Evolutionary conservation across 2,797 vertebrate genomes (phyloP).

Genomic region (Pangasius mekongensis): DNA sequence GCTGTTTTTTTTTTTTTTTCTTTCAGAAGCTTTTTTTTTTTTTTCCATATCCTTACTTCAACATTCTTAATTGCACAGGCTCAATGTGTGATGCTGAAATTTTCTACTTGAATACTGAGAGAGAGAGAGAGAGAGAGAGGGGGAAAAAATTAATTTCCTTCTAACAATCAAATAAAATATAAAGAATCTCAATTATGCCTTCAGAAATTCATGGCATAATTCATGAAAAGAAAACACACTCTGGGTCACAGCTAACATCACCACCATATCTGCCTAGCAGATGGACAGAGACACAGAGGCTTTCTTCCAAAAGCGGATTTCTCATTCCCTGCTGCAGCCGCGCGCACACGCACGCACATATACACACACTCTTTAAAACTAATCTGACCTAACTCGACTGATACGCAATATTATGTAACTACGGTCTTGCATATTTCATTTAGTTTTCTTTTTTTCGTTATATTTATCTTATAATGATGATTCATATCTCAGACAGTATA

Average conservation of each 20-base stretch:
- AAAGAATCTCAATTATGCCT: neutral
- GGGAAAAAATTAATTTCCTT: neutral
- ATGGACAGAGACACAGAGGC: neutral
- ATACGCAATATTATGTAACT: neutral
- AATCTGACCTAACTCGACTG: neutral
- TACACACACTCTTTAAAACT: neutral
- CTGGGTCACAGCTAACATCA: neutral
- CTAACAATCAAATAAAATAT: neutral
- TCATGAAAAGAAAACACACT: neutral
- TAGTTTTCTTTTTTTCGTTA: neutral
- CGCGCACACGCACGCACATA: neutral
- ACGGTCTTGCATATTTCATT: neutral
- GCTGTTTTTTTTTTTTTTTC: neutral
- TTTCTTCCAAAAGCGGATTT: constrained; percentile 5
- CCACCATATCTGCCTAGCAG: neutral
- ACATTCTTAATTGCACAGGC: neutral
- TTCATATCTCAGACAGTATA: constrained; percentile 10
- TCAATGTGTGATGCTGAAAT: neutral
- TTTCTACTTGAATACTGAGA: neutral
- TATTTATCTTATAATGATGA: neutral
- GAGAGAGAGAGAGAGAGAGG: neutral
- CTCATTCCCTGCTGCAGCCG: neutral
- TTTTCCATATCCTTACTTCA: neutral
- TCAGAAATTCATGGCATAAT: neutral
- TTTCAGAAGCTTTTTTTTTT: neutral